Conservation (phyloP, 2,888 invertebrate genomes). For the Caenorhabditis plicata region DNA sequence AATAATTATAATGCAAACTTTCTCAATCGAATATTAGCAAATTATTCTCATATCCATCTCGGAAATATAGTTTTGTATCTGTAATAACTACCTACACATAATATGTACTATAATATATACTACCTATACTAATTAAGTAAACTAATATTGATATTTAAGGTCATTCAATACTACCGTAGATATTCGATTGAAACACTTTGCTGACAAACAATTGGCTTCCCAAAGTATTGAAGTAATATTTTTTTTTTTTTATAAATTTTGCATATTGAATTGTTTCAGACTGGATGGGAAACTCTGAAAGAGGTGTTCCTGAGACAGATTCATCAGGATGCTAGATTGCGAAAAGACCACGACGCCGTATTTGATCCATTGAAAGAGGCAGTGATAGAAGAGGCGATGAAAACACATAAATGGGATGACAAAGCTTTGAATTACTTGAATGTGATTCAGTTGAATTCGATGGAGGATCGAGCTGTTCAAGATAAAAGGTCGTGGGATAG, state of each 20-base stretch:
- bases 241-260: too few relatives aligned
- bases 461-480: constrained; percentile 84
- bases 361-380: constrained; percentile 85
- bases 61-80: too few relatives aligned
- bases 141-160: too few relatives aligned
- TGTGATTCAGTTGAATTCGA: constrained; percentile 90
- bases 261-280: too few relatives aligned
- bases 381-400: constrained; percentile 84
- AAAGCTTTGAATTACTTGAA: constrained; percentile 74
- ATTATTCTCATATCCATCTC: too few relatives aligned
- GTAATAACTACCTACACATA: too few relatives aligned
- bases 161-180: constrained; percentile 75
- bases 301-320: constrained; percentile 72
- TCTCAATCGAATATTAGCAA: too few relatives aligned
- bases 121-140: too few relatives aligned
- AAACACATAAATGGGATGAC: constrained; percentile 88
- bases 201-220: constrained; percentile 83
- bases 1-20: too few relatives aligned
- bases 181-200: constrained; percentile 93
- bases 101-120: too few relatives aligned
- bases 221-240: constrained; percentile 78
- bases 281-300: constrained; percentile 82
- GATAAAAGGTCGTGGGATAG: constrained; percentile 90
- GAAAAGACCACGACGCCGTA: constrained; percentile 79
- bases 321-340: constrained; percentile 25